phyloP scores from a whole-genome alignment of 2,888 invertebrate species.

The Trisateles emortualis region DNA sequence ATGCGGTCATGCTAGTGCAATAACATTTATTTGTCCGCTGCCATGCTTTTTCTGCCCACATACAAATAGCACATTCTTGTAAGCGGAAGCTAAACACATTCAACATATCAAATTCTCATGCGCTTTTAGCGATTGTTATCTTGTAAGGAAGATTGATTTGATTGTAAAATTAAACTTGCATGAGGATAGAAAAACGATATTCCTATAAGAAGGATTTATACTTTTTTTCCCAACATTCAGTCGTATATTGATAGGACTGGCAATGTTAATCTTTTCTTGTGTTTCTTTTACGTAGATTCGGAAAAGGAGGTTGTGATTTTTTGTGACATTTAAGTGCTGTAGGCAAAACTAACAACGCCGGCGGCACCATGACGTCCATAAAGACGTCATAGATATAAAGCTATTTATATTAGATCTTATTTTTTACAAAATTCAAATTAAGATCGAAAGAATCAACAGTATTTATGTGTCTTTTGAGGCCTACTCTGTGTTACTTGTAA shows the following conservation, averaged over 20 bases:
- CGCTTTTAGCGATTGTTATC: constrained; percentile 4
- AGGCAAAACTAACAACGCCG: no score
- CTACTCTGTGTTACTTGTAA: no score
- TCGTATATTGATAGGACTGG: background rate
- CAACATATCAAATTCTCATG: constrained; percentile 4
- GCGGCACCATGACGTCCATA: no score
- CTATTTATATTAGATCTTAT: no score
- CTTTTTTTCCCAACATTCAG: background rate
- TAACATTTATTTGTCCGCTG: constrained; percentile 48
- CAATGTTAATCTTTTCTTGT: background rate
- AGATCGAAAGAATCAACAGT: no score
- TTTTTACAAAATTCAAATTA: no score
- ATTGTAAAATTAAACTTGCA: constrained; percentile 28
- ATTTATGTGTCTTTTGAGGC: no score
- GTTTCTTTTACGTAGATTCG: background rate
- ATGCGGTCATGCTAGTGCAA: constrained; percentile 51
- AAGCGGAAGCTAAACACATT: constrained; percentile 39
- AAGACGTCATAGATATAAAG: no score
- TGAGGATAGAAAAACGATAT: constrained; percentile 4
- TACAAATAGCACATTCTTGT: constrained; percentile 39
- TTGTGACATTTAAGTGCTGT: no score
- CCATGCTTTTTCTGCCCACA: constrained; percentile 35
- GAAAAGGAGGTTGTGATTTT: background rate
- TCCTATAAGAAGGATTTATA: background rate
- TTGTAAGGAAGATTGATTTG: constrained; percentile 34